These are phyloP conservation scores for Rhaphigaster nebulosa DNA, from an alignment of 2,888 invertebrate species.

Conservation along the genomic window DNA sequence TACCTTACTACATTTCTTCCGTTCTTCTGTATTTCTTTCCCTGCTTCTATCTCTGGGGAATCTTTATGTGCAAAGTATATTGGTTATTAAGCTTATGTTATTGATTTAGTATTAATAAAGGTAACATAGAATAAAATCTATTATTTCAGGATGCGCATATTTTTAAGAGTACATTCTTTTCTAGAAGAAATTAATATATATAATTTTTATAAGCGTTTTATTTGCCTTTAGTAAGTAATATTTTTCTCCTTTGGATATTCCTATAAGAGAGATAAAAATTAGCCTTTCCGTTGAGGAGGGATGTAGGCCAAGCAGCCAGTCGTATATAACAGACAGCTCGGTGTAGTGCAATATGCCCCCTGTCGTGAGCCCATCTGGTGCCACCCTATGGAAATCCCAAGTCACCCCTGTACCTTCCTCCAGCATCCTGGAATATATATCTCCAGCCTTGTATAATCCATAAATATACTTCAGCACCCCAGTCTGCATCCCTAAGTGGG, in stretches of 20 bases:
- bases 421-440: not conserved
- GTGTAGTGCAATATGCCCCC: slow-evolving; percentile 14
- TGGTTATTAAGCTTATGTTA: too few species aligned
- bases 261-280: not conserved
- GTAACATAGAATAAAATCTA: too few species aligned
- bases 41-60: too few species aligned
- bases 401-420: slow-evolving; percentile 10
- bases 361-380: slow-evolving; percentile 5
- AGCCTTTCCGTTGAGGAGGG: not conserved
- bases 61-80: too few species aligned
- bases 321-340: slow-evolving; percentile 25
- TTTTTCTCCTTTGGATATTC: not conserved
- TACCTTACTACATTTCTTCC: too few species aligned
- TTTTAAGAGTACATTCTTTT: too few species aligned
- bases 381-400: slow-evolving; percentile 35
- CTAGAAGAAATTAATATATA: too few species aligned
- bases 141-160: too few species aligned
- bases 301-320: not conserved
- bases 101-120: too few species aligned
- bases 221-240: too few species aligned
- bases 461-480: not conserved
- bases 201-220: too few species aligned
- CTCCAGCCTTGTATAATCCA: slow-evolving; percentile 24
- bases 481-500: not conserved
- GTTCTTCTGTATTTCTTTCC: too few species aligned